These are phyloP conservation scores for Synaphobranchus kaupii DNA, from an alignment of 2,797 vertebrate genomes.

Conservation along the genomic window DNA sequence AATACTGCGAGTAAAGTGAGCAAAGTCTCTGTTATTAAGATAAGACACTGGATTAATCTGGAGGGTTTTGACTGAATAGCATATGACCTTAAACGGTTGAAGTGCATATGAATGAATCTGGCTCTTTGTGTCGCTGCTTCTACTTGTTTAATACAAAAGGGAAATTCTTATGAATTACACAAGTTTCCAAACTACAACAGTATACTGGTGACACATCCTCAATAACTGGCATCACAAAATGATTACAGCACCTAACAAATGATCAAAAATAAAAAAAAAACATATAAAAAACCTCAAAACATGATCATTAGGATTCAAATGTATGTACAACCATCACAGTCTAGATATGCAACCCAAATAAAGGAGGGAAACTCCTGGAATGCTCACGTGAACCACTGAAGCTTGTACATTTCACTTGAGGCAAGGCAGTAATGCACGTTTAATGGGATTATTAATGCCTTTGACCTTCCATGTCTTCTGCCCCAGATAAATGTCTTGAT, in stretches of 20 bases:
- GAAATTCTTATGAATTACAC: slow-evolving; percentile 21
- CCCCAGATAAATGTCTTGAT: slow-evolving; percentile 26
- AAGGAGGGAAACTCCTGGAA: background rate
- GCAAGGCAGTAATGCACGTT: slow-evolving; percentile 19
- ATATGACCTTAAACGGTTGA: too few relatives aligned
- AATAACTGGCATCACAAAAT: slow-evolving; percentile 21
- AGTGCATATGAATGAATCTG: too few relatives aligned
- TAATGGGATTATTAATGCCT: slow-evolving; percentile 27
- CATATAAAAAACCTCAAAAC: slow-evolving; percentile 3
- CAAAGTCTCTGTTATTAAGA: too few relatives aligned
- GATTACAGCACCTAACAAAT: slow-evolving; percentile 27
- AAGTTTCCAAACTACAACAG: slow-evolving; percentile 19
- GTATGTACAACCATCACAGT: slow-evolving; percentile 25
- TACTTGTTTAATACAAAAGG: slow-evolving; percentile 38
- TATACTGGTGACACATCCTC: background rate
- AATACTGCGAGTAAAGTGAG: too few relatives aligned
- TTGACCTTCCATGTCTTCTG: slow-evolving; percentile 18
- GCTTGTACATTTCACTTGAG: slow-evolving; percentile 16
- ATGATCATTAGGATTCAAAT: slow-evolving; percentile 13
- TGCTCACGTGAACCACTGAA: slow-evolving; percentile 14
- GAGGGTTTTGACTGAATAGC: too few relatives aligned
- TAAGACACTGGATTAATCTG: too few relatives aligned
- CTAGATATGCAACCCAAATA: slow-evolving; percentile 9
- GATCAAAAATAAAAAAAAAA: background rate
- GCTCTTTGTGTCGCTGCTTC: background rate